These are phyloP conservation scores for Sylvia borin DNA, from an alignment of 2,797 vertebrate species.

Conservation along the genomic window DNA sequence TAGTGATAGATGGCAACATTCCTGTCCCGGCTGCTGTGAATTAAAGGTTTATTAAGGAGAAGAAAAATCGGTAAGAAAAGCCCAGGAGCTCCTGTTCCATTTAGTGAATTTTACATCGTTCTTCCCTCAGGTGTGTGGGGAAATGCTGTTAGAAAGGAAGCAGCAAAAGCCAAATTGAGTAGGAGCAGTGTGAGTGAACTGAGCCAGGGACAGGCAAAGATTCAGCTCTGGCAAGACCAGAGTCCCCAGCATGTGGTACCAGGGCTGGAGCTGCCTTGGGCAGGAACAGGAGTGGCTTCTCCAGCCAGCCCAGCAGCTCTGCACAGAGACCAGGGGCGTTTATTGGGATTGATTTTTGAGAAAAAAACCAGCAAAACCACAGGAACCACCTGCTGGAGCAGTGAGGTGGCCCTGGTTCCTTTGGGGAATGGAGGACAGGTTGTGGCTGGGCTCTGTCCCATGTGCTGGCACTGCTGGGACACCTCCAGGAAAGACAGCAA, in stretches of 20 bases:
- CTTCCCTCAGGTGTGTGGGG: background rate
- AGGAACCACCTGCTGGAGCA: background rate
- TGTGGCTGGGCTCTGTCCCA: background rate
- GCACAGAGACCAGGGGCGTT: background rate
- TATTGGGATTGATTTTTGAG: background rate
- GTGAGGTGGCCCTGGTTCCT: background rate
- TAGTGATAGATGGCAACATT: slow-evolving; percentile 1
- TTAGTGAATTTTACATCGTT: background rate
- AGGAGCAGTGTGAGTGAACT: background rate
- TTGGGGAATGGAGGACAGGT: background rate
- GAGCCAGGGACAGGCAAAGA: background rate
- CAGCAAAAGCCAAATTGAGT: background rate
- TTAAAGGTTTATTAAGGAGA: background rate
- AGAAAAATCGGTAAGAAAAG: background rate
- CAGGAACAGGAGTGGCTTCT: background rate
- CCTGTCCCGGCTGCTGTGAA: background rate
- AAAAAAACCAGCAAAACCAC: background rate
- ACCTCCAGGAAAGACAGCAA: background rate
- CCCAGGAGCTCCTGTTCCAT: background rate
- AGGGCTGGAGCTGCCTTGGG: background rate
- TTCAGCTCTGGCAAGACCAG: background rate
- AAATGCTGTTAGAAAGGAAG: background rate
- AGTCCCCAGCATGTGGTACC: rapidly evolving
- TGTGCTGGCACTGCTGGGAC: background rate
- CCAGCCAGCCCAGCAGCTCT: background rate